These are phyloP conservation scores for Podabrus alpinus DNA, from an alignment of 2,888 invertebrate species.

Conservation along the genomic window DNA sequence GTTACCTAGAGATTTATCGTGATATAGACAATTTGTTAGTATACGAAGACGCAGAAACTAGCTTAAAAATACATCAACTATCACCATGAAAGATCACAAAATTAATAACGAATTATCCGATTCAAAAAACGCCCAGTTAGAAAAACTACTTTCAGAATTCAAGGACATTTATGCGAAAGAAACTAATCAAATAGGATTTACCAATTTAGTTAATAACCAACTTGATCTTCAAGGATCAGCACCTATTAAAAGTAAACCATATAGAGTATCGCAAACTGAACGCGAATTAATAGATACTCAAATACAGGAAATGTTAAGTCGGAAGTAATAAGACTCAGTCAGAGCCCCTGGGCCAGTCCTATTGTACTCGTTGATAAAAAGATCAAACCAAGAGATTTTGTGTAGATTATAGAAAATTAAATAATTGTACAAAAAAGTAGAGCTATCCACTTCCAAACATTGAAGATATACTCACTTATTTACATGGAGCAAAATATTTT, in stretches of 20 bases:
- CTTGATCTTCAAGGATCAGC: conserved; percentile 25
- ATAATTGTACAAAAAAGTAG: conserved; percentile 28
- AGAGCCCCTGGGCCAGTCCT: too few relatives aligned
- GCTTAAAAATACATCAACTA: too few relatives aligned
- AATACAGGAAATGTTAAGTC: too few relatives aligned
- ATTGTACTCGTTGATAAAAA: too few relatives aligned
- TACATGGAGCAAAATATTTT: conserved; percentile 31
- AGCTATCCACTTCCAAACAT: conserved; percentile 35
- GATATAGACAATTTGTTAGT: too few relatives aligned
- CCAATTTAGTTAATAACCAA: conserved; percentile 14
- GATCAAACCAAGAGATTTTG: conserved; percentile 13
- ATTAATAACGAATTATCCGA: too few relatives aligned
- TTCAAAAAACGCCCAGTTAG: background rate
- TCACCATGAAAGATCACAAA: too few relatives aligned
- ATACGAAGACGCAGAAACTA: too few relatives aligned
- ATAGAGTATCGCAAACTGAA: conserved; percentile 10
- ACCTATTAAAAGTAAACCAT: conserved; percentile 28
- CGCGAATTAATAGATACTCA: too few relatives aligned
- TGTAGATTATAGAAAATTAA: conserved; percentile 29
- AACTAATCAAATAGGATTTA: background rate
- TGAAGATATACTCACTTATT: conserved; percentile 33
- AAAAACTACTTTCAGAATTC: background rate
- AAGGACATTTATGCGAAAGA: background rate
- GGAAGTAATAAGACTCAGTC: too few relatives aligned
- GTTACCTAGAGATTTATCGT: too few relatives aligned